A percentile compares a stretch with the other conserved stretches of the same genome.
These are phyloP conservation scores for Gymnogyps californianus DNA, from an alignment of 2,113 vertebrate species.

Conservation along the genomic window DNA sequence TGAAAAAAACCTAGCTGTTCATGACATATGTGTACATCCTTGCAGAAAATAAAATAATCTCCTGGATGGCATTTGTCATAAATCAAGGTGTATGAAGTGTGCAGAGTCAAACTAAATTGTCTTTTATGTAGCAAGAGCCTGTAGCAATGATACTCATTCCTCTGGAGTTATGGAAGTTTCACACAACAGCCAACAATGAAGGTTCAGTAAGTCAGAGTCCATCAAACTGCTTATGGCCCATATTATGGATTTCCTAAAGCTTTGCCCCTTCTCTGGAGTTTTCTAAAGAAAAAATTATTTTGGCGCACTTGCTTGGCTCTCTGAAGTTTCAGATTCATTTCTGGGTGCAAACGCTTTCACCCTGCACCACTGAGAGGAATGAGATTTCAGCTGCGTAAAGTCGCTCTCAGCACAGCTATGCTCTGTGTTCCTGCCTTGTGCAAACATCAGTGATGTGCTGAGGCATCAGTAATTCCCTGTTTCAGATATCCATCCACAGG, in stretches of 20 bases:
- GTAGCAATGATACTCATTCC: neutral
- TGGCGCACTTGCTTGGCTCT: neutral
- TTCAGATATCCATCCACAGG: neutral
- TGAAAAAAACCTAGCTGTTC: neutral
- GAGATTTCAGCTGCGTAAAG: neutral
- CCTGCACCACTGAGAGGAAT: neutral
- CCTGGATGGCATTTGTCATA: neutral
- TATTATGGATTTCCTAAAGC: neutral
- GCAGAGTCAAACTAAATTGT: neutral
- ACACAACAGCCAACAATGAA: neutral
- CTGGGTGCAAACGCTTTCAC: rapidly evolving
- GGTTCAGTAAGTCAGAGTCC: neutral
- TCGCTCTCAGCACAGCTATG: neutral
- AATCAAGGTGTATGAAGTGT: neutral
- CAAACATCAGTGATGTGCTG: neutral
- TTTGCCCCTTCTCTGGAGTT: neutral
- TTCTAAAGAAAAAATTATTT: neutral
- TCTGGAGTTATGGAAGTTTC: neutral
- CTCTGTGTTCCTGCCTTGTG: neutral
- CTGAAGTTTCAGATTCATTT: neutral
- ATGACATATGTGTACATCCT: neutral
- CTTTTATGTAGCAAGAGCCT: neutral
- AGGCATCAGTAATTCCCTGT: neutral
- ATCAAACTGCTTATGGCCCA: neutral
- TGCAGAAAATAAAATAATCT: neutral